These are phyloP conservation scores for Pantherophis vulpinus DNA, from an alignment of 2,797 vertebrate genomes.

Conservation along the genomic window DNA sequence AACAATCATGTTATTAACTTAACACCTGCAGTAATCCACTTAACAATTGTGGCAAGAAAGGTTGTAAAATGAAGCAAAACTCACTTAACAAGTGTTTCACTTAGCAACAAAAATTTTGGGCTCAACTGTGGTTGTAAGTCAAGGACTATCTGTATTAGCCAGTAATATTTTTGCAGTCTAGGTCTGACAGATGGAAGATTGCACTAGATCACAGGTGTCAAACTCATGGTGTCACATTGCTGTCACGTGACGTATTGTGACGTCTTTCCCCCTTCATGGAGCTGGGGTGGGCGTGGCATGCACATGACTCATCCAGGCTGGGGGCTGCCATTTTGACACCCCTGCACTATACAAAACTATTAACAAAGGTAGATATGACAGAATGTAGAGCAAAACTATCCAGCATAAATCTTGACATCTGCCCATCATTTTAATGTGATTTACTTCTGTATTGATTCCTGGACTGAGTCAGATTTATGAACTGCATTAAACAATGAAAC, in stretches of 20 bases:
- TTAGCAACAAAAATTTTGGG: neutral
- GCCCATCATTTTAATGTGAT: neutral
- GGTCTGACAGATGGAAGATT: neutral
- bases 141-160: neutral
- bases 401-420: neutral
- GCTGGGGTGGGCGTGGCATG: neutral
- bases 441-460: neutral
- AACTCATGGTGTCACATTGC: too few species aligned
- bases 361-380: neutral
- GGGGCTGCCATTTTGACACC: neutral
- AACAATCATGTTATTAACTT: neutral
- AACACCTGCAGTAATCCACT: neutral
- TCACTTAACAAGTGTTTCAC: neutral
- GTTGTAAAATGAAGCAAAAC: neutral
- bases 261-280: too few species aligned
- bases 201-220: neutral
- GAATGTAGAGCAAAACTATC: neutral
- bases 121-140: neutral
- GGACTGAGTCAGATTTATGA: neutral
- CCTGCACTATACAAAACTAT: neutral
- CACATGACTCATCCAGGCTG: rapidly evolving
- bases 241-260: rapidly evolving
- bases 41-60: neutral
- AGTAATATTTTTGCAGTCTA: neutral
- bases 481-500: neutral